phyloP scores from a whole-genome alignment of 2,113 vertebrate species.

The Serranochromis macrocephalus region DNA sequence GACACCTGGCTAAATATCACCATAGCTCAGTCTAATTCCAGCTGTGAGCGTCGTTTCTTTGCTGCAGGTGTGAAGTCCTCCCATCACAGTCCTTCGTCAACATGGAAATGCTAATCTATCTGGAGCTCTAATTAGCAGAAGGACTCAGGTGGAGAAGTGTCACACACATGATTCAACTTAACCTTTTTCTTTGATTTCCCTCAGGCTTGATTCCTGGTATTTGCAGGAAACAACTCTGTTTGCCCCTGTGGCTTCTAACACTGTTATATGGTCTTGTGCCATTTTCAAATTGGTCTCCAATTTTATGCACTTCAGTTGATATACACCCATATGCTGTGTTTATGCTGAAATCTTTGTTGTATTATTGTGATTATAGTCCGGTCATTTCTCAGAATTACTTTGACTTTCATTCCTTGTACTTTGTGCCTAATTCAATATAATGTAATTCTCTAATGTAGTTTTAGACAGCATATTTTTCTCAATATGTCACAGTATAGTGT shows the following conservation, averaged over 20 bases:
- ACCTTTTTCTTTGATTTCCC: conserved; percentile 70
- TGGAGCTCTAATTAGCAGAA: conserved; percentile 50
- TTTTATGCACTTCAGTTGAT: background rate
- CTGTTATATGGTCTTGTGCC: background rate
- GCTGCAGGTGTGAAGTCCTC: conserved; percentile 49
- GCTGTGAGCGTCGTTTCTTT: conserved; percentile 16
- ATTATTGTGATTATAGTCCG: background rate
- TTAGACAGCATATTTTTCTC: background rate
- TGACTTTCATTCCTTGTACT: background rate
- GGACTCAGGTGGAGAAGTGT: conserved; percentile 53
- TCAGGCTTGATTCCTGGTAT: conserved; percentile 33
- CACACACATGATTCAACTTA: conserved; percentile 46
- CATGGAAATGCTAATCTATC: conserved; percentile 58
- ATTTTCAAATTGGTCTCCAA: background rate
- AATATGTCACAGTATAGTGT: background rate
- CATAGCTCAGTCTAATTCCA: conserved; percentile 24
- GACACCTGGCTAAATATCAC: conserved; percentile 59
- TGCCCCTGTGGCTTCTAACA: background rate
- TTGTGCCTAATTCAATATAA: background rate
- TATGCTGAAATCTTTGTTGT: background rate
- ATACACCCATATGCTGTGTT: background rate
- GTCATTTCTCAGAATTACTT: background rate
- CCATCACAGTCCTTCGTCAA: conserved; percentile 38
- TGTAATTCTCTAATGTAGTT: background rate
- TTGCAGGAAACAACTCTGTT: conserved; percentile 29